Evolutionary conservation across 2,797 vertebrate species (phyloP).

Genomic region (Todus mexicanus): DNA sequence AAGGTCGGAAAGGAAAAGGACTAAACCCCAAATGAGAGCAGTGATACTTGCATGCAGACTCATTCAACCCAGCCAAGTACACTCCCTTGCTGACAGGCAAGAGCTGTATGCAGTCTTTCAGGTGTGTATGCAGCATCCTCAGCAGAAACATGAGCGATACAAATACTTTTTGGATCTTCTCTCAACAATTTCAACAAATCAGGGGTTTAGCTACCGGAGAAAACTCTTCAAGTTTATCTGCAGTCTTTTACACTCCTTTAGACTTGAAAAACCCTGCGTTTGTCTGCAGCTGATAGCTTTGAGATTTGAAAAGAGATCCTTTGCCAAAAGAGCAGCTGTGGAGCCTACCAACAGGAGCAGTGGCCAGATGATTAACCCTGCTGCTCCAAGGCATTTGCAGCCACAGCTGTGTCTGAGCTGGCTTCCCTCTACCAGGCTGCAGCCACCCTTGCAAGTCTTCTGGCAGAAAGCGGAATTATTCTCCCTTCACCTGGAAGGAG

Average conservation of each 20-base stretch:
- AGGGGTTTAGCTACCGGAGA: neutral
- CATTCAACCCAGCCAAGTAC: neutral
- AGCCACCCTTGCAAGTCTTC: neutral
- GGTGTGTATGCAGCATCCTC: neutral
- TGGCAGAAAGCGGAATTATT: neutral
- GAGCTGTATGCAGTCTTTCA: neutral
- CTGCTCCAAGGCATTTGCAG: neutral
- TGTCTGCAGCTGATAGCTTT: neutral
- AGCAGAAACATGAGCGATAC: neutral
- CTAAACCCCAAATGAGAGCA: neutral
- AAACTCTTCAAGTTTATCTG: neutral
- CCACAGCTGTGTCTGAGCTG: neutral
- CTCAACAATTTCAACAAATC: neutral
- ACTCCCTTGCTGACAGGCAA: neutral
- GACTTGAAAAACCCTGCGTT: neutral
- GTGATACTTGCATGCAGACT: neutral
- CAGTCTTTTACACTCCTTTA: neutral
- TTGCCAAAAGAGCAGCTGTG: neutral
- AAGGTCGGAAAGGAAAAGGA: neutral
- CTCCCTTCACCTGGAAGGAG: neutral
- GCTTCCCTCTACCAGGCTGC: neutral
- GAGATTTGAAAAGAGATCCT: neutral
- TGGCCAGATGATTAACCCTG: neutral
- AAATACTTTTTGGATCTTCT: neutral
- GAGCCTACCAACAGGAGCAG: neutral